These are phyloP conservation scores for Drosophila prostipennis DNA, from an alignment of 2,888 invertebrate genomes.

Conservation along the genomic window DNA sequence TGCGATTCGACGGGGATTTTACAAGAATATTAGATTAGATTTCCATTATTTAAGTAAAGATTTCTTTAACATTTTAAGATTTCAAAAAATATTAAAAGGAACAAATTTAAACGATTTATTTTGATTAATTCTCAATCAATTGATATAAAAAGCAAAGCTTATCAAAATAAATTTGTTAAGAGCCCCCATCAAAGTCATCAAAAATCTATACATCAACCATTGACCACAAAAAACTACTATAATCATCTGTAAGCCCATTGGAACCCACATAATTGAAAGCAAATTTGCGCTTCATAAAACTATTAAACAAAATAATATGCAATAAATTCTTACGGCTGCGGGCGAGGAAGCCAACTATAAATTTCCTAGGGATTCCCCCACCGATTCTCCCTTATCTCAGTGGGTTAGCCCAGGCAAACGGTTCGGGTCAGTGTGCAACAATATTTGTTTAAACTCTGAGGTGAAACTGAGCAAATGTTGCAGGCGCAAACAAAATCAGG, in stretches of 20 bases:
- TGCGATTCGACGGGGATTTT: slow-evolving; percentile 54
- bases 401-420: slow-evolving; percentile 56
- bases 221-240: slow-evolving; percentile 4
- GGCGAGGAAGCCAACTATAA: slow-evolving; percentile 66
- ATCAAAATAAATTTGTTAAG: background rate
- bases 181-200: too few species aligned
- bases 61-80: too few species aligned
- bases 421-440: slow-evolving; percentile 71
- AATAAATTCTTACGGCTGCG: slow-evolving; percentile 56
- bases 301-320: slow-evolving; percentile 61
- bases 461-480: slow-evolving; percentile 38
- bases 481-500: slow-evolving; percentile 31
- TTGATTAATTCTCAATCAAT: background rate
- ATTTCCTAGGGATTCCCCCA: slow-evolving; percentile 42
- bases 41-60: too few species aligned
- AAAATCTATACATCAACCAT: background rate
- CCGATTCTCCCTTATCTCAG: slow-evolving; percentile 57
- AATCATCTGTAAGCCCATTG: slow-evolving; percentile 7
- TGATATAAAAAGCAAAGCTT: background rate
- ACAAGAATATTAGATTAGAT: slow-evolving; percentile 13
- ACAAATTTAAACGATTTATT: too few species aligned
- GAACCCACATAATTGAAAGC: slow-evolving; percentile 49
- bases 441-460: slow-evolving; percentile 75
- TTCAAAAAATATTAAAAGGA: too few species aligned
- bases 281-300: slow-evolving; percentile 61